Evolutionary conservation across 1,140 invertebrate species (phyloP).

Genomic region (Batillaria attramentaria): DNA sequence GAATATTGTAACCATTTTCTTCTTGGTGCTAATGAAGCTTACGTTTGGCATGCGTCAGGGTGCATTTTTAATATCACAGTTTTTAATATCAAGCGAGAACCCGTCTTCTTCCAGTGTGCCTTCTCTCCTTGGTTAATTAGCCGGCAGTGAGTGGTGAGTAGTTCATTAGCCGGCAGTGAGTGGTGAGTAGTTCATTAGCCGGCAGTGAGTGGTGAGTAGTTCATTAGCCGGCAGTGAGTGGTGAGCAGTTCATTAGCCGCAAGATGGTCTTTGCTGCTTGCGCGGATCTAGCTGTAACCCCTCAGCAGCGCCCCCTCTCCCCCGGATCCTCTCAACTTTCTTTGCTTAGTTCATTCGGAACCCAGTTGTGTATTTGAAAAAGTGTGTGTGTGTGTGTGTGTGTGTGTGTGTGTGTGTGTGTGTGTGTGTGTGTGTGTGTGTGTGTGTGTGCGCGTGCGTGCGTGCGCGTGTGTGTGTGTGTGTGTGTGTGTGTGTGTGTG

Average conservation of each 20-base stretch:
- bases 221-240: too few species aligned
- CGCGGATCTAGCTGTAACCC: background rate
- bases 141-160: too few species aligned
- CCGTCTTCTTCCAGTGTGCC: too few species aligned
- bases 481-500: conserved; percentile 11
- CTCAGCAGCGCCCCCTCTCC: background rate
- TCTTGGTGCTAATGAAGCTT: too few species aligned
- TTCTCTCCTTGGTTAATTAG: too few species aligned
- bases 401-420: background rate
- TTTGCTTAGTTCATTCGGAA: background rate
- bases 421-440: background rate
- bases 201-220: too few species aligned
- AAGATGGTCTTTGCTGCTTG: background rate
- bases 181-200: too few species aligned
- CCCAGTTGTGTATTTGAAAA: background rate
- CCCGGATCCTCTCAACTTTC: background rate
- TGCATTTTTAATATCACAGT: too few species aligned
- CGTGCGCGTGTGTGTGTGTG: conserved; percentile 15
- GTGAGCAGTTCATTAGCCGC: background rate
- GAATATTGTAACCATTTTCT: too few species aligned
- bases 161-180: too few species aligned
- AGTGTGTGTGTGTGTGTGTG: background rate
- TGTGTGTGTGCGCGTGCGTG: conserved; percentile 5
- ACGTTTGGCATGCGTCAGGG: too few species aligned
- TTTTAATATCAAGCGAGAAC: too few species aligned